These are phyloP conservation scores for Stenoptilia bipunctidactyla DNA, from an alignment of 2,888 invertebrate species.

Conservation along the genomic window DNA sequence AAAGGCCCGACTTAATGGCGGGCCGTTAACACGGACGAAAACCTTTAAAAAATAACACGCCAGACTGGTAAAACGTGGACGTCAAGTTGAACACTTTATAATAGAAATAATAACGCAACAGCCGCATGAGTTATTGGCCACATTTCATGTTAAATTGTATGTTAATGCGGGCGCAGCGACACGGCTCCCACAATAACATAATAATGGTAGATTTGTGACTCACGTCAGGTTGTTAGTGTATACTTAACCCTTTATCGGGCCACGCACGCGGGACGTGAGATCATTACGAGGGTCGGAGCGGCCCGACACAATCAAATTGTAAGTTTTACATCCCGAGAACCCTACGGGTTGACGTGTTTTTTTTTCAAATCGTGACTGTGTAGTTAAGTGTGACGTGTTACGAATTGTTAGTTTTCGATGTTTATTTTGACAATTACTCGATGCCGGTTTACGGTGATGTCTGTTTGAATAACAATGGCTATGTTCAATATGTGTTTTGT, in stretches of 20 bases:
- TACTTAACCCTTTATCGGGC: conserved; percentile 70
- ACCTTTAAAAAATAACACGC: conserved; percentile 39
- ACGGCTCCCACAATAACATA: conserved; percentile 69
- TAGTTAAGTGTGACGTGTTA: conserved; percentile 39
- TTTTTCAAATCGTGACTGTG: conserved; percentile 30
- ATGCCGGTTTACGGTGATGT: conserved; percentile 22
- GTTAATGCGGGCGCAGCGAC: conserved; percentile 62
- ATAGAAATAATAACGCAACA: conserved; percentile 65
- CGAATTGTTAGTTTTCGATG: conserved; percentile 19
- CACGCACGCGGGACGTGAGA: conserved; percentile 68
- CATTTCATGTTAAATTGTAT: conserved; percentile 71
- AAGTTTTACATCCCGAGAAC: conserved; percentile 16
- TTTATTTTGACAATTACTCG: conserved; percentile 26
- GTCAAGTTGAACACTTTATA: conserved; percentile 60
- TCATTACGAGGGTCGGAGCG: conserved; percentile 55
- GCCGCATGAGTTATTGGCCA: conserved; percentile 63
- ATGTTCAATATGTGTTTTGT: conserved; percentile 14
- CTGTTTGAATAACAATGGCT: conserved; percentile 30
- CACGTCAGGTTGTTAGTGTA: conserved; percentile 69
- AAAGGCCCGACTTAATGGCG: conserved; percentile 34
- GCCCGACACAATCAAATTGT: conserved; percentile 12
- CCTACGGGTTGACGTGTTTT: conserved; percentile 16
- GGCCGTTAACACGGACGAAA: conserved; percentile 40
- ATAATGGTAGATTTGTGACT: conserved; percentile 70
- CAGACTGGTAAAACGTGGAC: conserved; percentile 49